These are phyloP conservation scores for Oscheius sp. DNA, from an alignment of 2,888 invertebrate genomes.

Conservation along the genomic window DNA sequence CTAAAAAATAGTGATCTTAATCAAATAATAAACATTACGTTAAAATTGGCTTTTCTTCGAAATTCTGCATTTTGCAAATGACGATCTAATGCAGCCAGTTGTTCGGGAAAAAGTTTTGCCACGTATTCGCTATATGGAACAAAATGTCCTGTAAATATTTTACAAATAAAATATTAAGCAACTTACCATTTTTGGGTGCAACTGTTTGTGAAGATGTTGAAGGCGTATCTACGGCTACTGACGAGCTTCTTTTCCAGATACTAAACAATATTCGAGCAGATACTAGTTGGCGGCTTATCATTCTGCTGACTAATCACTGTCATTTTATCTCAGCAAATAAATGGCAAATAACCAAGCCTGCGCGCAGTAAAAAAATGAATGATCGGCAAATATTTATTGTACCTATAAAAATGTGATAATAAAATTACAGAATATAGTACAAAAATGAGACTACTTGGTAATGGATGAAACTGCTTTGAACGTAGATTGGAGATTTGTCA, in stretches of 20 bases:
- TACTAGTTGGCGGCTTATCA: background rate
- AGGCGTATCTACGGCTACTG: background rate
- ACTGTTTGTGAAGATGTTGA: background rate
- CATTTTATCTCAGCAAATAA: background rate
- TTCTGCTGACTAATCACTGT: background rate
- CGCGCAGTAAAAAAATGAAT: background rate
- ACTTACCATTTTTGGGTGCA: background rate
- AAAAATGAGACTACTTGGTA: too few species aligned
- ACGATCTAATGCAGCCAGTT: background rate
- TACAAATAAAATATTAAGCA: background rate
- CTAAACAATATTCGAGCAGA: background rate
- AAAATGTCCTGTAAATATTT: background rate
- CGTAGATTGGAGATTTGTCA: background rate
- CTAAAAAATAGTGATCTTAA: background rate
- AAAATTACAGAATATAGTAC: too few species aligned
- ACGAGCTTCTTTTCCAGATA: background rate
- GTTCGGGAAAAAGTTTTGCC: background rate
- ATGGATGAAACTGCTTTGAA: background rate
- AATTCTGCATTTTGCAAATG: background rate
- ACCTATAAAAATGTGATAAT: too few species aligned
- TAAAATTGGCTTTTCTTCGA: background rate
- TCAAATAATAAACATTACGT: background rate
- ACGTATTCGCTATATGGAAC: background rate
- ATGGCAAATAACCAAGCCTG: background rate
- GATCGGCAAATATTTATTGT: too few species aligned